Percentiles rank a stretch among this genome's conserved stretches.
phyloP scores from a whole-genome alignment of 2,113 vertebrate genomes.

The Pseudonaja textilis region DNA sequence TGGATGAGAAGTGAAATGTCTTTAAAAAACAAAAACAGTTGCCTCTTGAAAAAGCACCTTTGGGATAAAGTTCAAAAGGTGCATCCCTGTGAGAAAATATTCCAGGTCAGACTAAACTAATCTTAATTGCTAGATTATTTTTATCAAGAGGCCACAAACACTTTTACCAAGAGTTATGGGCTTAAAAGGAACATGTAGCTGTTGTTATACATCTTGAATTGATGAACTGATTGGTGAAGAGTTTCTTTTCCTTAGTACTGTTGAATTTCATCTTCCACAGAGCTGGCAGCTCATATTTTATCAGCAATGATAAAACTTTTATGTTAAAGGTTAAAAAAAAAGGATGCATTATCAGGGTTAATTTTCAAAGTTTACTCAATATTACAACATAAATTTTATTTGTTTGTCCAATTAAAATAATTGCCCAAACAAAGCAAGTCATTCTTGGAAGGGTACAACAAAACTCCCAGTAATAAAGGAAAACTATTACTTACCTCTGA shows the following conservation, averaged over 20 bases:
- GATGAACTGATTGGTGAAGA: background rate
- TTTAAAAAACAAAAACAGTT: too few relatives aligned
- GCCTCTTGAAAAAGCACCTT: too few relatives aligned
- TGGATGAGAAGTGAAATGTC: too few relatives aligned
- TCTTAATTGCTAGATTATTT: slow-evolving; percentile 5
- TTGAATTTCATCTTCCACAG: background rate
- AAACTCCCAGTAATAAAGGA: background rate
- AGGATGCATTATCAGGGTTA: background rate
- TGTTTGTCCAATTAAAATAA: background rate
- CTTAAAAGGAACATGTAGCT: background rate
- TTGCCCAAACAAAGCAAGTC: background rate
- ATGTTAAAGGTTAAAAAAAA: background rate
- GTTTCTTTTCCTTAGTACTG: slow-evolving; percentile 3
- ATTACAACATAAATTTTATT: background rate
- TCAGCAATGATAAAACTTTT: background rate
- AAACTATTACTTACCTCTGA: background rate
- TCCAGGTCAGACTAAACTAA: background rate
- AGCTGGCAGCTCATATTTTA: background rate
- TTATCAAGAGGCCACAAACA: background rate
- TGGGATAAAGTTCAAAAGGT: background rate
- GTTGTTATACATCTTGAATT: slow-evolving; percentile 5
- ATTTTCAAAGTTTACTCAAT: background rate
- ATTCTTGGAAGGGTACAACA: background rate
- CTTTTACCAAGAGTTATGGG: background rate
- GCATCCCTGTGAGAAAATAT: background rate